Evolutionary conservation across 2,888 invertebrate species (phyloP), one percentile per base, ranked within the genome.

Genomic region (Pristionchus maxplancki): DNA sequence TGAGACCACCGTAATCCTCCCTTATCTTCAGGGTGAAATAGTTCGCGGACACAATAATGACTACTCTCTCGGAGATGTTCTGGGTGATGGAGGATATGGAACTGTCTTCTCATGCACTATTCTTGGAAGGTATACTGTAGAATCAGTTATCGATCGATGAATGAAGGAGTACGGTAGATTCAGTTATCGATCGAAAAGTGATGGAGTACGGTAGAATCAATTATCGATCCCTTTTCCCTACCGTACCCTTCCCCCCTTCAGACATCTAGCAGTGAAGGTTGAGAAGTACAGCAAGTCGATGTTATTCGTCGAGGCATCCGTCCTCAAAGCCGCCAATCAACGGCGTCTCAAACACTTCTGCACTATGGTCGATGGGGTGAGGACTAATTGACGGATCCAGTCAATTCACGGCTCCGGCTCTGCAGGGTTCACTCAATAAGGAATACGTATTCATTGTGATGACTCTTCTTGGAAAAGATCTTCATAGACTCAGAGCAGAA

Each of bases 401-500:
- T 37, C 28, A n/a, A 48, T 28, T 37, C n/a, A 53, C 50, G 58
- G 44, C 62, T 8, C 8, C 34, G 62, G 34, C 44, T 40, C 31
- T 53, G 40, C 74, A 88, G 88, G 88, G 88, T 48, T 82, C 88
- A 40, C 53, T 81, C 24, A 88, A 67, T 64, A 64, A 81, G 87
- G 91, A 93, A 71, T 93, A 90, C 90, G 90, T 91, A 86, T 93
- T 91, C 90, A 90, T 93, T 89, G 91, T 92, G 44, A 90, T 92
- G 89, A 89, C 90, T 20, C 88, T 93, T 6, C 90, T 93, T 4
- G 92, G 91, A 44, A 90, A 89, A 28, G 93, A 93, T 82, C 86
- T 93, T 20, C 90, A 91, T 78, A 89, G 90, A 83, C 90, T 92
- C 13, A 86, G 90, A n/a, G 90, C 89, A 37, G 89, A 89, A n/a